These are phyloP conservation scores for Herpetotheres cachinnans DNA, from an alignment of 2,113 vertebrate genomes.

Conservation along the genomic window DNA sequence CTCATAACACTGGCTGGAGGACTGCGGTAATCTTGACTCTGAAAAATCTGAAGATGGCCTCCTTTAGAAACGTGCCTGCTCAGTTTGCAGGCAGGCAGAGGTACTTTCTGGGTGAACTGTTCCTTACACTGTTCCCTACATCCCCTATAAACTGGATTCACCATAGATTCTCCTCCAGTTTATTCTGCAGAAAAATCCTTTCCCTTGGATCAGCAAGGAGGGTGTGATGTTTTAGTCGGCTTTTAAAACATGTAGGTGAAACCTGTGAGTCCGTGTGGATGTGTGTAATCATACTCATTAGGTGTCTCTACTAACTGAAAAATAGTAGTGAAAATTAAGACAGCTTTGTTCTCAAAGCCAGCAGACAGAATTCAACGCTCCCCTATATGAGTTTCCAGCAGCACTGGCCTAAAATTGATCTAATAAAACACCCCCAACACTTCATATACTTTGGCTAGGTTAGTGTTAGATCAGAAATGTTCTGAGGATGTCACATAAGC, in stretches of 20 bases:
- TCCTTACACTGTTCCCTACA: rapidly evolving
- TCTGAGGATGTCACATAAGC: neutral
- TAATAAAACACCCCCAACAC: neutral
- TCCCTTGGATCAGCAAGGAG: neutral
- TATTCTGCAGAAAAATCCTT: neutral
- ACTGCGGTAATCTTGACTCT: too few relatives aligned
- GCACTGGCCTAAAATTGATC: neutral
- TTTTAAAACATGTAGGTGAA: neutral
- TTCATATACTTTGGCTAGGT: neutral
- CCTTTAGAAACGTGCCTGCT: rapidly evolving
- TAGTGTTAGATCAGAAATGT: neutral
- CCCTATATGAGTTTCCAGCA: neutral
- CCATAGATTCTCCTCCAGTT: neutral
- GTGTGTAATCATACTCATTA: neutral
- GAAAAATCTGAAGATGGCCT: neutral
- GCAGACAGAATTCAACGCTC: neutral
- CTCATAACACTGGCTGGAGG: neutral
- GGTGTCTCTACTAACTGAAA: neutral
- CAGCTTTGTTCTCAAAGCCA: neutral
- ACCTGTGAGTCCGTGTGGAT: neutral
- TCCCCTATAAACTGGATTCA: neutral
- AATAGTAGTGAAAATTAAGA: neutral
- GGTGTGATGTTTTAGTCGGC: neutral
- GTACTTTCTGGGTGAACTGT: neutral
- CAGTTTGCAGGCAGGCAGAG: neutral